These are phyloP conservation scores for Rosalia funebris DNA, from an alignment of 2,888 invertebrate genomes.

Conservation along the genomic window DNA sequence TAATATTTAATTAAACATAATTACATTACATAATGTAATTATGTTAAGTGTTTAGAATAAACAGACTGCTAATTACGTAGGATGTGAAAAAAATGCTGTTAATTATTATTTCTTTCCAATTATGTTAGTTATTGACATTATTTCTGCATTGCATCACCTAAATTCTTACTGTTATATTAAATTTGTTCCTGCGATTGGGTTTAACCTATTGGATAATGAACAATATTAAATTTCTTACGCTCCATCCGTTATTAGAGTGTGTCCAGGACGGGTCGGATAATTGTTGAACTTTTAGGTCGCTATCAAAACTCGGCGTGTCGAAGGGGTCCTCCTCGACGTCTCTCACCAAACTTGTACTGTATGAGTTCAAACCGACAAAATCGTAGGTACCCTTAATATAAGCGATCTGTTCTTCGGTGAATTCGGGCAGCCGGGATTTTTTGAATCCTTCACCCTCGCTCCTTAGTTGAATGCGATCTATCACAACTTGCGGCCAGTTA, in stretches of 20 bases:
- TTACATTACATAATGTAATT: too few species aligned
- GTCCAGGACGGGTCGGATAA: constrained; percentile 5
- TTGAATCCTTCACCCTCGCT: constrained; percentile 63
- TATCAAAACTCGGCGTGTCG: constrained; percentile 25
- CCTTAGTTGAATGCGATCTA: constrained; percentile 66
- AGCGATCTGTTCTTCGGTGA: constrained; percentile 69
- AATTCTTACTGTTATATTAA: background rate
- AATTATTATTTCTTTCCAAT: background rate
- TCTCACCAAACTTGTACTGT: constrained; percentile 69
- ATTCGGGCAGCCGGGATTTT: constrained; percentile 71
- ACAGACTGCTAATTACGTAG: too few species aligned
- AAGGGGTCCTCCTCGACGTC: constrained; percentile 18
- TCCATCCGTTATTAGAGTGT: background rate
- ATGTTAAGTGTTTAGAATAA: too few species aligned
- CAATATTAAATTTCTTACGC: background rate
- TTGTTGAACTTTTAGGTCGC: background rate
- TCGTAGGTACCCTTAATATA: constrained; percentile 72
- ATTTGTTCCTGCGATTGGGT: background rate
- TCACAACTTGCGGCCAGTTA: constrained; percentile 75
- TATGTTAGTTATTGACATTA: background rate
- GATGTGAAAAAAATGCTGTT: constrained; percentile 40
- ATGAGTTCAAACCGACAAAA: constrained; percentile 79
- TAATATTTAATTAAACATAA: too few species aligned
- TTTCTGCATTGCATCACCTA: background rate
- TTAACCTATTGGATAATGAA: too few species aligned